Conservation (phyloP, 2,888 invertebrate species). For the Nephrotoma appendiculata region DNA sequence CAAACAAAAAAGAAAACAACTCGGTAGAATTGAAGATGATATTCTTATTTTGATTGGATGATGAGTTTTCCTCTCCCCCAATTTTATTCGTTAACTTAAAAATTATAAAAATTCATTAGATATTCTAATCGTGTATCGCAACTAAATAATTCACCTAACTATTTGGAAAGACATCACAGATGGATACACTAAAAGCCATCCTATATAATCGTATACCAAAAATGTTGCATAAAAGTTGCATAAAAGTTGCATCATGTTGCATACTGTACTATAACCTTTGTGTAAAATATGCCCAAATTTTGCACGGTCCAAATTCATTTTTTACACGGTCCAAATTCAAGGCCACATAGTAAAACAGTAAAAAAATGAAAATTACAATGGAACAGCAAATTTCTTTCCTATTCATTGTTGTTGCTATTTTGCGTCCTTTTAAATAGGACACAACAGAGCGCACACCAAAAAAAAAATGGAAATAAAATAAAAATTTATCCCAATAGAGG, state of each 20-base stretch:
- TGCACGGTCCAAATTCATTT: background rate
- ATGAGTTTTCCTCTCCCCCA: background rate
- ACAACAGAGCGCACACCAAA: background rate
- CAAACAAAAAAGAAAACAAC: background rate
- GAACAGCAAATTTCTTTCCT: background rate
- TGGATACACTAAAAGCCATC: background rate
- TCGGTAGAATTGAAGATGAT: background rate
- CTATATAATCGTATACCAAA: background rate
- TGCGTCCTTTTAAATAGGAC: background rate
- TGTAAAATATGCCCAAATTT: background rate
- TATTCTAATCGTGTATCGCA: background rate
- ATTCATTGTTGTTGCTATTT: background rate
- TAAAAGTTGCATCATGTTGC: background rate
- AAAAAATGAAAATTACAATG: background rate
- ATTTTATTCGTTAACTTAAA: background rate
- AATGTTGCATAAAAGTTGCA: background rate
- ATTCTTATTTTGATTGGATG: background rate
- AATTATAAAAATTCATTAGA: background rate
- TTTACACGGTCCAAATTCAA: background rate
- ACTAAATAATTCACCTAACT: background rate
- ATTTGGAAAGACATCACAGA: background rate
- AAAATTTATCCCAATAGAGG: constrained; percentile 2
- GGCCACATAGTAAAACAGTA: background rate
- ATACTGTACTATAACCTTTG: background rate
- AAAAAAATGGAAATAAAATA: background rate